Conservation (phyloP, 2,113 vertebrate species). For the Bombycilla garrulus region DNA sequence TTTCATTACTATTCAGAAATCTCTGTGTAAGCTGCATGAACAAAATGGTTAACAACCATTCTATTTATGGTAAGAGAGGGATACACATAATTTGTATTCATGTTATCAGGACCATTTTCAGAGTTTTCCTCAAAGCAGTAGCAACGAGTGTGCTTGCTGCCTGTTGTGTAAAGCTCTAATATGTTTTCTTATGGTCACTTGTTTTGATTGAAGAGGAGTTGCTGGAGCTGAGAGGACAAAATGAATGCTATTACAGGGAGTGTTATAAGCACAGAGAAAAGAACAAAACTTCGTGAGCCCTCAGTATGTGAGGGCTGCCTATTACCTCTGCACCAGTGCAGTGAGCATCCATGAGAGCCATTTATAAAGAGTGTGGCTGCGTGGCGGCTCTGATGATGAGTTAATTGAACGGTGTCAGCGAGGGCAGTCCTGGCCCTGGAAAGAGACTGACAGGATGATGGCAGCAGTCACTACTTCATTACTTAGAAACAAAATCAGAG, state of each 20-base stretch:
- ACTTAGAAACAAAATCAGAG: slow-evolving; percentile 43
- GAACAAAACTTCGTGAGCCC: not conserved
- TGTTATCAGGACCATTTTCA: not conserved
- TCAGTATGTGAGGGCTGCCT: not conserved
- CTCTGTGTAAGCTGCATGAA: not conserved
- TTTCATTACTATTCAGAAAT: not conserved
- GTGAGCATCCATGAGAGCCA: slow-evolving; percentile 35
- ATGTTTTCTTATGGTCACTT: slow-evolving; percentile 29
- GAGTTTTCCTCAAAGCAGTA: not conserved
- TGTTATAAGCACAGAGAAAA: slow-evolving; percentile 9
- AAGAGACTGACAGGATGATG: not conserved
- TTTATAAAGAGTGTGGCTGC: slow-evolving; percentile 30
- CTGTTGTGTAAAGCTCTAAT: not conserved
- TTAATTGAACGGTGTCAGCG: slow-evolving; percentile 63
- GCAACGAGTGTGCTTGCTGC: not conserved
- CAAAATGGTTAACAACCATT: not conserved
- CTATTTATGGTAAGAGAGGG: not conserved
- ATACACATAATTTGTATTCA: not conserved
- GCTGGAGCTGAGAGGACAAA: not conserved
- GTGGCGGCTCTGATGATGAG: slow-evolving; percentile 43
- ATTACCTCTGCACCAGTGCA: slow-evolving; percentile 21
- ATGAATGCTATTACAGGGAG: slow-evolving; percentile 10
- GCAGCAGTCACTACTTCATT: slow-evolving; percentile 21
- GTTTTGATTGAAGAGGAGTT: slow-evolving; percentile 42
- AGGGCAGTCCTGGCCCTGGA: not conserved